Conservation (phyloP, 2,888 invertebrate species). For the Halocaridina rubra region DNA sequence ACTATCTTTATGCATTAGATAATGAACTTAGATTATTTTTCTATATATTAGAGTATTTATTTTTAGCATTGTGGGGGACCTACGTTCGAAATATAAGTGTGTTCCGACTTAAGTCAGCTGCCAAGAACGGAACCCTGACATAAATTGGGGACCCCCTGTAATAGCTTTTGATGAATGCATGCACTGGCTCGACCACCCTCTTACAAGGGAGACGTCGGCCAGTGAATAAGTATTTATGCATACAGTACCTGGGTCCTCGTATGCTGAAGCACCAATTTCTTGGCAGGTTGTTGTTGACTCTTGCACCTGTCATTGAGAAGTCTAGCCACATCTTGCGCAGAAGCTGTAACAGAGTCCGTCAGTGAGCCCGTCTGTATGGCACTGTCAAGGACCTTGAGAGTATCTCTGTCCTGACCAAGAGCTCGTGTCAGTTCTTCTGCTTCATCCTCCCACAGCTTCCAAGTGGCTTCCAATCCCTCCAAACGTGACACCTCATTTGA, state of each 20-base stretch:
- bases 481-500: slow-evolving; percentile 51
- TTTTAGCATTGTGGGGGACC: too few relatives aligned
- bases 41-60: too few relatives aligned
- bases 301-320: slow-evolving; percentile 64
- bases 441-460: slow-evolving; percentile 82
- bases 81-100: too few relatives aligned
- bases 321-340: slow-evolving; percentile 64
- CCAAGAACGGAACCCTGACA: too few relatives aligned
- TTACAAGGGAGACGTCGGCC: too few relatives aligned
- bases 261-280: slow-evolving; percentile 72
- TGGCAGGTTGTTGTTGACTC: slow-evolving; percentile 43
- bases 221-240: too few relatives aligned
- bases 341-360: slow-evolving; percentile 56
- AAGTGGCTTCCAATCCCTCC: slow-evolving; percentile 69
- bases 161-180: too few relatives aligned
- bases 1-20: too few relatives aligned
- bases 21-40: too few relatives aligned
- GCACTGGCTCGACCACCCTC: too few relatives aligned
- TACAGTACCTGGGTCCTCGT: slow-evolving; percentile 52
- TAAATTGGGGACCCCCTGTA: too few relatives aligned
- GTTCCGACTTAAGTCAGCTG: too few relatives aligned
- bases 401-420: slow-evolving; percentile 78
- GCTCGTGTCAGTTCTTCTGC: slow-evolving; percentile 82
- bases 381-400: slow-evolving; percentile 67
- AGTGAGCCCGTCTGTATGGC: slow-evolving; percentile 57